Evolutionary conservation across 2,888 invertebrate species (phyloP).

Genomic region (Pandemis cinnamomeana): DNA sequence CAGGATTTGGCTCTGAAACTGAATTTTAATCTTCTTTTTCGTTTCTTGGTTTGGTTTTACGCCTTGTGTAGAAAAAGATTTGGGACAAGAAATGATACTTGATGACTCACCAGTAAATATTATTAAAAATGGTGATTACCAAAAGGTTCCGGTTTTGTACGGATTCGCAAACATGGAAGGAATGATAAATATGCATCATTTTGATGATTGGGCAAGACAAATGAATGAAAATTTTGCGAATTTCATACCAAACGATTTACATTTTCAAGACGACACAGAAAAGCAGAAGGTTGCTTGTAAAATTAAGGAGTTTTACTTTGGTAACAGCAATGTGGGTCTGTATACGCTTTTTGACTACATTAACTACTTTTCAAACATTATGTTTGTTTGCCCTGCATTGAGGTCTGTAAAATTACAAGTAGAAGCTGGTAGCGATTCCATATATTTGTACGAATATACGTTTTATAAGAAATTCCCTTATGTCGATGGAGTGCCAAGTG

Average conservation of each 20-base stretch:
- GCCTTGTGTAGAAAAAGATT: conserved; percentile 17
- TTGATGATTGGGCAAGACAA: conserved; percentile 34
- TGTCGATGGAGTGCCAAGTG: not conserved
- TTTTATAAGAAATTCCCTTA: not conserved
- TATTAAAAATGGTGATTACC: conserved; percentile 55
- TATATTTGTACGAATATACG: conserved; percentile 13
- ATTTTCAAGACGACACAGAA: conserved; percentile 26
- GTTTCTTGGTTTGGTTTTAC: too few relatives aligned
- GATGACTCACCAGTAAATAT: conserved; percentile 56
- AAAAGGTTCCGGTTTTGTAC: conserved; percentile 3
- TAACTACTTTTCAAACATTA: not conserved
- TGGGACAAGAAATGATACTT: conserved; percentile 52
- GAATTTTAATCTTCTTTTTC: conserved; percentile 9
- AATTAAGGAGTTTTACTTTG: conserved; percentile 15
- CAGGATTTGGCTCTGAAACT: too few relatives aligned
- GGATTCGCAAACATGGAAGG: conserved; percentile 29
- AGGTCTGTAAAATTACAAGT: conserved; percentile 8
- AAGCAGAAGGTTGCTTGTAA: not conserved
- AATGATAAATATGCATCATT: not conserved
- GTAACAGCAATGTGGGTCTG: not conserved
- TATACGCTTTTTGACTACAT: conserved; percentile 2
- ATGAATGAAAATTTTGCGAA: conserved; percentile 42
- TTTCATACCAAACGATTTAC: conserved; percentile 40
- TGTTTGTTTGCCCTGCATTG: not conserved
- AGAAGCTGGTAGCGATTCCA: not conserved